These are phyloP conservation scores for Chironomus tentans DNA, from an alignment of 2,888 invertebrate species.

Conservation along the genomic window DNA sequence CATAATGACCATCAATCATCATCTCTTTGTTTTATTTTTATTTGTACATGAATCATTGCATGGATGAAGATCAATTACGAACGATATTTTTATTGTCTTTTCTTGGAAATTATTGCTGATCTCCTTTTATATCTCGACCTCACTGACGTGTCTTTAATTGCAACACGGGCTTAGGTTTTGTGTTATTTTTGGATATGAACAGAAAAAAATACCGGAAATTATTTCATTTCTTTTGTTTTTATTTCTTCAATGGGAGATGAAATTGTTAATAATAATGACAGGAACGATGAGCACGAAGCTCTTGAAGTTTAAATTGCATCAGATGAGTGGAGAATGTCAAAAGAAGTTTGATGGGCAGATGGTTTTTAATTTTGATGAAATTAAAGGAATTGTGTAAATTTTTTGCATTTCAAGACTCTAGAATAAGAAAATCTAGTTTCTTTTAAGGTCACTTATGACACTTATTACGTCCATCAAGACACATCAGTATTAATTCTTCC, in stretches of 20 bases:
- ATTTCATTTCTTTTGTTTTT: neutral
- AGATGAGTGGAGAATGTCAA: neutral
- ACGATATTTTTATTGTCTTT: conserved; percentile 1
- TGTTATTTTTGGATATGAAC: neutral
- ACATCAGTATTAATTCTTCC: too few species aligned
- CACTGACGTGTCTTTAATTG: conserved; percentile 8
- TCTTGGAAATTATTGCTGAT: neutral
- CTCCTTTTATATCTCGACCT: neutral
- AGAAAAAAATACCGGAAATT: conserved; percentile 3
- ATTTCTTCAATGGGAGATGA: too few species aligned
- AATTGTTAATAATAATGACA: too few species aligned
- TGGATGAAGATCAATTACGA: neutral
- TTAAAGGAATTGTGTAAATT: too few species aligned
- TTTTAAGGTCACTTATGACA: too few species aligned
- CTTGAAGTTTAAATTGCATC: neutral
- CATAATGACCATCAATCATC: conserved; percentile 3
- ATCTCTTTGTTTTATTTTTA: neutral
- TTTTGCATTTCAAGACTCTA: too few species aligned
- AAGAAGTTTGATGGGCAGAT: too few species aligned
- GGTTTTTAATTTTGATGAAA: too few species aligned
- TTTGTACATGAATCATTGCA: conserved; percentile 1
- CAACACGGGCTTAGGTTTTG: neutral
- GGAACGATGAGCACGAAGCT: too few species aligned
- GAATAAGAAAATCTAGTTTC: too few species aligned
- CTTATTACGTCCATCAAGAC: too few species aligned